phyloP scores from a whole-genome alignment of 1,140 invertebrate genomes.

The Atta colombica region DNA sequence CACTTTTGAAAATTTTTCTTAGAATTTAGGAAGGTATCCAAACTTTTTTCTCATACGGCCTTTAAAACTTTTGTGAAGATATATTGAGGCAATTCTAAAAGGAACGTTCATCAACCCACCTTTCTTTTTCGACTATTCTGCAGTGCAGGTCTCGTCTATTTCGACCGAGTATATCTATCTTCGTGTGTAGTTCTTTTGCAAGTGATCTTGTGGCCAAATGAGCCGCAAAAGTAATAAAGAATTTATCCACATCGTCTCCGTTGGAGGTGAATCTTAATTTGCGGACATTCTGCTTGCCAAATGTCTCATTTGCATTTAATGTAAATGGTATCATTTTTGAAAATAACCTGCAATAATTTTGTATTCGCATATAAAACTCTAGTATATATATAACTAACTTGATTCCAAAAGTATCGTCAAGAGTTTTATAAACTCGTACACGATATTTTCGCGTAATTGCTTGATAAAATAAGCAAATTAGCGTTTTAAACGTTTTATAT shows the following conservation, averaged over 20 bases:
- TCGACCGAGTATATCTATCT: neutral
- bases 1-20: neutral
- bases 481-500: too few relatives aligned
- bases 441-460: neutral
- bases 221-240: slow-evolving; percentile 23
- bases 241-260: neutral
- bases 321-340: slow-evolving; percentile 31
- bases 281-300: slow-evolving; percentile 18
- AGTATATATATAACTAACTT: neutral
- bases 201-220: slow-evolving; percentile 21
- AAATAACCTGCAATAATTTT: neutral
- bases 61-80: neutral
- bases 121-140: slow-evolving; percentile 56
- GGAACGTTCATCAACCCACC: slow-evolving; percentile 71
- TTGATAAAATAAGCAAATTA: neutral
- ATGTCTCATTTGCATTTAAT: neutral
- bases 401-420: neutral
- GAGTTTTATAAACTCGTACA: neutral
- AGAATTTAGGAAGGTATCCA: neutral
- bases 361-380: neutral
- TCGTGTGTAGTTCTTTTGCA: slow-evolving; percentile 59
- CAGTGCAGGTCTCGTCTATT: slow-evolving; percentile 52
- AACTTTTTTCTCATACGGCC: neutral
- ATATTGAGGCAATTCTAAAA: neutral
- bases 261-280: slow-evolving; percentile 2